Conservation (phyloP, 2,797 vertebrate species). For the Siniperca obscura region DNA sequence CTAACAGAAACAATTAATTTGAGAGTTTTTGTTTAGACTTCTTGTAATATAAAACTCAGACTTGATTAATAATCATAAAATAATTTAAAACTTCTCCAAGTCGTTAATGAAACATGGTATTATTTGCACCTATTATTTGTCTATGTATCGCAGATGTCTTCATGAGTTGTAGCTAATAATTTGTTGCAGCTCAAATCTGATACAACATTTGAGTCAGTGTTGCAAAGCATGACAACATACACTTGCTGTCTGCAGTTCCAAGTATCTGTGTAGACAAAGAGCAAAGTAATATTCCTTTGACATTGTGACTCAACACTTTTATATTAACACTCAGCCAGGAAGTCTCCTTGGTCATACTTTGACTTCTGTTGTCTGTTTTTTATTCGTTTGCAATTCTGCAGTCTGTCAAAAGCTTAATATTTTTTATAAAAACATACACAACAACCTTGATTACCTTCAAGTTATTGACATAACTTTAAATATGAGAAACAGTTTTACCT, state of each 20-base stretch:
- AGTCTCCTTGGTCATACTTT: constrained; percentile 18
- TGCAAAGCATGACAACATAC: constrained; percentile 14
- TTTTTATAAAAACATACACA: neutral
- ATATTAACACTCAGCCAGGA: constrained; percentile 18
- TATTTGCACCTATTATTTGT: constrained; percentile 9
- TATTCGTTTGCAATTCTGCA: neutral
- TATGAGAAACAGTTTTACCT: neutral
- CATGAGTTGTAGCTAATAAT: constrained; percentile 25
- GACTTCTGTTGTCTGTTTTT: constrained; percentile 14
- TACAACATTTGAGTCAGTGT: constrained; percentile 5
- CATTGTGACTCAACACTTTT: neutral
- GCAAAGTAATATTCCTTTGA: constrained; percentile 24
- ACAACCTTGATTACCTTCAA: neutral
- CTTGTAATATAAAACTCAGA: neutral
- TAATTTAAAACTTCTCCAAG: constrained; percentile 8
- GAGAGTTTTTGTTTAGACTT: neutral
- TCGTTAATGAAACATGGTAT: constrained; percentile 9
- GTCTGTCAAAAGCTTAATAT: neutral
- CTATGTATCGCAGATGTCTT: constrained; percentile 17
- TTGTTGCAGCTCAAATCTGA: neutral
- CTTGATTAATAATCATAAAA: neutral
- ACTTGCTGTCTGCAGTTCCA: constrained; percentile 21
- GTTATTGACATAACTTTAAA: neutral
- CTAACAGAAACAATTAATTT: neutral
- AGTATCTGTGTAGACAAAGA: constrained; percentile 25